phyloP scores from a whole-genome alignment of 2,888 invertebrate genomes.

The Flabesymbios commensalis region DNA sequence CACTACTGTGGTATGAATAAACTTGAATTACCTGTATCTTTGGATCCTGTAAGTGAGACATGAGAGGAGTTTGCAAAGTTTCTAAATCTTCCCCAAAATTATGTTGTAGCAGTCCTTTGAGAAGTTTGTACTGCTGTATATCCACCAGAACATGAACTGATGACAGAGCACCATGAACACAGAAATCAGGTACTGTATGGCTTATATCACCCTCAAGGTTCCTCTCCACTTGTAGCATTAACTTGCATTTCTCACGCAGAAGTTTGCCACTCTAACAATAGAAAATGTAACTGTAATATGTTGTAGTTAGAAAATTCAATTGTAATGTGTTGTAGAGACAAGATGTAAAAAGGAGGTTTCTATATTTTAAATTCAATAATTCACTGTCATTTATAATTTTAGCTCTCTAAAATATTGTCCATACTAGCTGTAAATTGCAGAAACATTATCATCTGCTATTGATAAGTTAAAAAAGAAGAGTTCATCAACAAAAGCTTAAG shows the following conservation, averaged over 20 bases:
- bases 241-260: conserved; percentile 74
- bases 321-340: no score
- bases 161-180: conserved; percentile 81
- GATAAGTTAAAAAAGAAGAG: no score
- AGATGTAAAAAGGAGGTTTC: no score
- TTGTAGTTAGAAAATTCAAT: no score
- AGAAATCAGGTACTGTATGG: conserved; percentile 75
- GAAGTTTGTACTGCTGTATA: conserved; percentile 81
- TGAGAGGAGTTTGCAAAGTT: conserved; percentile 51
- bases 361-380: no score
- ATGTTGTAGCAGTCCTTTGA: conserved; percentile 83
- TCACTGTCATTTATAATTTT: no score
- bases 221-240: conserved; percentile 79
- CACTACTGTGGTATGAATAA: no score
- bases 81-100: conserved; percentile 87
- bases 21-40: conserved; percentile 58
- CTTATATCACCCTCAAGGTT: conserved; percentile 72
- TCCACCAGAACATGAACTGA: conserved; percentile 83
- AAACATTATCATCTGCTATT: no score
- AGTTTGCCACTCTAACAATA: conserved; percentile 46
- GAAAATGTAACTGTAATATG: no score
- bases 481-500: no score
- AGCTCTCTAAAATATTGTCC: no score
- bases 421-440: no score
- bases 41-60: conserved; percentile 63